phyloP scores from a whole-genome alignment of 1,140 invertebrate species.

The Sweltsa coloradensis region DNA sequence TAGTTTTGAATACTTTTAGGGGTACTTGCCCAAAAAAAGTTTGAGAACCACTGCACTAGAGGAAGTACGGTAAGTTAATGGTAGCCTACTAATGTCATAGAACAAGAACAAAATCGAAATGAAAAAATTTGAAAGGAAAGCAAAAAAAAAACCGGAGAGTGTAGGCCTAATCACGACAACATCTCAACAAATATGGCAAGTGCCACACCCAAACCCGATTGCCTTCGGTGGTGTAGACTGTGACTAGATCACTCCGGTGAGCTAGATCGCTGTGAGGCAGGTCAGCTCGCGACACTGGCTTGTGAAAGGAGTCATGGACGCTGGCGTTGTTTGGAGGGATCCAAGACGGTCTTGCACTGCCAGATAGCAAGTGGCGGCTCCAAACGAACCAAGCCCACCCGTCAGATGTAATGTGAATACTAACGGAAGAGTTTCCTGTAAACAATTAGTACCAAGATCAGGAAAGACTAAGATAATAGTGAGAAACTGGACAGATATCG shows the following conservation, averaged over 20 bases:
- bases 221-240: conserved; percentile 55
- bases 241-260: conserved; percentile 79
- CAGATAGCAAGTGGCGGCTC: conserved; percentile 76
- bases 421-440: conserved; percentile 44
- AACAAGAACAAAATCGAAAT: too few relatives aligned
- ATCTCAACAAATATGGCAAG: too few relatives aligned
- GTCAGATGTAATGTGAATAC: conserved; percentile 44
- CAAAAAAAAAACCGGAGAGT: too few relatives aligned
- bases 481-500: not conserved
- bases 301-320: conserved; percentile 28
- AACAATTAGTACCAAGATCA: conserved; percentile 17
- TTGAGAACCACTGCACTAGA: too few relatives aligned
- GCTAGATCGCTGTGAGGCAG: conserved; percentile 84
- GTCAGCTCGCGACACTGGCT: conserved; percentile 64
- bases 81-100: too few relatives aligned
- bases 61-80: too few relatives aligned
- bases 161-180: too few relatives aligned
- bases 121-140: too few relatives aligned
- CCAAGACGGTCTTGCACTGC: conserved; percentile 52
- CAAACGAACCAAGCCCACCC: conserved; percentile 82
- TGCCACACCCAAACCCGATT: too few relatives aligned
- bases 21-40: too few relatives aligned
- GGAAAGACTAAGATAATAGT: not conserved
- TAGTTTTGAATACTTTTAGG: too few relatives aligned
- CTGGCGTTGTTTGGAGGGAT: conserved; percentile 25